Base-by-base conservation (phyloP, 2,797 vertebrate genomes). In the Melanotaenia parkinsoni region DNA sequence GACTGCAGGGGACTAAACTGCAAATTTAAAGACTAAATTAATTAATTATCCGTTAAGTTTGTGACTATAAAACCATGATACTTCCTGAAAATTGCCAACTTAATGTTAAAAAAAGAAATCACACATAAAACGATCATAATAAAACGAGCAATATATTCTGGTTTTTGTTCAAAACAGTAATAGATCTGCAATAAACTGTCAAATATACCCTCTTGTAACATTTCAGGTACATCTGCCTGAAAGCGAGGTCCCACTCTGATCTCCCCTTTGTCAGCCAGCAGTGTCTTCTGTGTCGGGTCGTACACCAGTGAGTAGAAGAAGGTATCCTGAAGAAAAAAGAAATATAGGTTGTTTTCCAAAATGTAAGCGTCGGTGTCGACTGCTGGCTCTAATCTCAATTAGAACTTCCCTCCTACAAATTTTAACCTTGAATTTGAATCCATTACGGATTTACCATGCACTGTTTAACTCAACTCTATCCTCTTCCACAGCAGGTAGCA, bases 261-360 rank as follows among this genome's bases (percentile, higher is more conserved):
- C 93, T 99, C 98, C 56, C 98, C 98, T 87, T 99, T 99, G 90
- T 99, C 98, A 18, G 98, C 98, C 88, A 99, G 89, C 56, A 99
- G 93, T 0, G 98, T 99, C 93, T 99, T 99, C 92, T 98, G 94
- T 63, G 97, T 98, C 4, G 98, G 98, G 92, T 99, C 98, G 70
- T 99, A 99, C 59, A 99, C 98, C 94, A 99, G 65, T 0, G 97
- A 99, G 87, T 99, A 99, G 94, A 99, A 99, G 95, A 99, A 99
- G 0, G 96, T 94, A 90, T 99, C 98, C 98, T 99, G 77, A 3
- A 20, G 9, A 58, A 13, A 57, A 63, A 16, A 65, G 50, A 75
- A 54, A 0, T 60, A 50, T 12, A 58, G 0, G 37, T 4, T 3
- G 24, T 22, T 63, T 45, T 58, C 1, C 6, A 63, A 66, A 33